Evolutionary conservation across 1,140 invertebrate species (phyloP).

Genomic region (Eupeodes corollae): DNA sequence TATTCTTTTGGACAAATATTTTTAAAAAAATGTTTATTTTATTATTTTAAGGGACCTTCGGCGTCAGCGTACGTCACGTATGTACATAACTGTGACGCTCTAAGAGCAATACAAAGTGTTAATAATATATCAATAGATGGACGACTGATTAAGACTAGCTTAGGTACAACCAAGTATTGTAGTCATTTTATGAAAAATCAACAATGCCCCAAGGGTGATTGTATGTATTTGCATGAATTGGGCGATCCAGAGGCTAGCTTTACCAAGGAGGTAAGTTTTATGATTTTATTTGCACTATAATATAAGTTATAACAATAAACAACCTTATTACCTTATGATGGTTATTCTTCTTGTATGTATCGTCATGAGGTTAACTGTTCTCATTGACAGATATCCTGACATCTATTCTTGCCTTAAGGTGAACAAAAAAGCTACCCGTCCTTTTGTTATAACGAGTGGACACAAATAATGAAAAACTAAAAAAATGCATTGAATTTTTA

Average conservation of each 20-base stretch:
- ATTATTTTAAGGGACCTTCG: slow-evolving; percentile 62
- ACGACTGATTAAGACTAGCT: slow-evolving; percentile 87
- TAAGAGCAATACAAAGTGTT: slow-evolving; percentile 91
- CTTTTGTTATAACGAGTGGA: no score
- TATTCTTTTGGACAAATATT: neutral
- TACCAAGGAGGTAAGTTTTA: slow-evolving; percentile 27
- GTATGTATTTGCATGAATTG: slow-evolving; percentile 99
- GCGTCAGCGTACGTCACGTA: slow-evolving; percentile 98
- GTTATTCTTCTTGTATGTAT: no score
- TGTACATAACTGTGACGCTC: slow-evolving; percentile 81
- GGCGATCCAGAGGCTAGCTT: slow-evolving; percentile 46
- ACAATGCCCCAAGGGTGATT: slow-evolving; percentile 93
- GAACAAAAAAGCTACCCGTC: no score
- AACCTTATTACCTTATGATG: no score
- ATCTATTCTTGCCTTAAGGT: no score
- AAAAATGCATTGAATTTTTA: no score
- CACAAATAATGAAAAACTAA: no score
- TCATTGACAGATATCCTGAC: no score
- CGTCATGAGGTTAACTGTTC: no score
- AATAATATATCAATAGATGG: slow-evolving; percentile 95
- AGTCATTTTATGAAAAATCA: slow-evolving; percentile 98
- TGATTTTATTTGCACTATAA: no score
- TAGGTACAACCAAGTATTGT: slow-evolving; percentile 99
- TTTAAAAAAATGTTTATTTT: neutral
- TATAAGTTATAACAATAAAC: no score